Evolutionary conservation across 2,113 vertebrate genomes (phyloP).

Genomic region (Rhegmatorhina hoffmannsi): DNA sequence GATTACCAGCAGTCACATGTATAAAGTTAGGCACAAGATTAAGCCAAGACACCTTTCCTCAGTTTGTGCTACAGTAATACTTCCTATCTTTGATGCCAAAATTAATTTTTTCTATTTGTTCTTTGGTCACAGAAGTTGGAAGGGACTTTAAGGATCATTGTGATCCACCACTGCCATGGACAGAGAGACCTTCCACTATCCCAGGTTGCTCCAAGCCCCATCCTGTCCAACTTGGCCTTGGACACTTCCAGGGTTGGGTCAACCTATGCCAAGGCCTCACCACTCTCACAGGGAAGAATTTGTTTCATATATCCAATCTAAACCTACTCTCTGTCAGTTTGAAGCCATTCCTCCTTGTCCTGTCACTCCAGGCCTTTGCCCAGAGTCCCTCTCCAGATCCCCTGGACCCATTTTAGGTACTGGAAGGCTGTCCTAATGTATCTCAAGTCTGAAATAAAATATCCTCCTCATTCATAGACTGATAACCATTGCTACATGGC

Average conservation of each 20-base stretch:
- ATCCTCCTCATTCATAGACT: not conserved
- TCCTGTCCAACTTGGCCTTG: not conserved
- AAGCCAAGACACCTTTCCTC: not conserved
- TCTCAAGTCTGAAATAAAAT: not conserved
- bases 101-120: not conserved
- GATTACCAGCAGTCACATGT: not conserved
- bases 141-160: not conserved
- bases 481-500: not conserved
- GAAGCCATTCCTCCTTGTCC: not conserved
- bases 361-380: not conserved
- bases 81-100: not conserved
- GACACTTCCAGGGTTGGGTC: not conserved
- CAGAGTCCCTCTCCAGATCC: not conserved
- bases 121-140: not conserved
- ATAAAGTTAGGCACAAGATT: not conserved
- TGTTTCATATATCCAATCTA: not conserved
- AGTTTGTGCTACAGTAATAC: not conserved
- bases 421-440: not conserved
- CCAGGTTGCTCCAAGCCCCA: fast-evolving
- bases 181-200: too few species aligned
- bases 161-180: not conserved
- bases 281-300: not conserved
- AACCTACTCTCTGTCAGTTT: too few species aligned
- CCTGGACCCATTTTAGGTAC: not conserved
- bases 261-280: not conserved